phyloP scores from a whole-genome alignment of 2,888 invertebrate genomes.

The Crossocerus cetratus region DNA sequence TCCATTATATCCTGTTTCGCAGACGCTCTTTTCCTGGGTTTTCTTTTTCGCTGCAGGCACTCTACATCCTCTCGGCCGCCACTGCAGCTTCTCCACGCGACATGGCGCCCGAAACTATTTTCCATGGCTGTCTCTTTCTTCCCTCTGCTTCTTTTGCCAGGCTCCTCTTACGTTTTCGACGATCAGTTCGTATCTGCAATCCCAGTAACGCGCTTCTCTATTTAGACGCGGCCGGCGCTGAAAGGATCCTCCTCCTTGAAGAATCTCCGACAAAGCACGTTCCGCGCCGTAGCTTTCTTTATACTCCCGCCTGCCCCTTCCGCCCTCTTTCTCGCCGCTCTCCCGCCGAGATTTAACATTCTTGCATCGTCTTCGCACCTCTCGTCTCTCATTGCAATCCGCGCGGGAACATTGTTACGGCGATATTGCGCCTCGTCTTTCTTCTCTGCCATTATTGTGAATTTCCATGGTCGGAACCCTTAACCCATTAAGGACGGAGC shows the following conservation, averaged over 20 bases:
- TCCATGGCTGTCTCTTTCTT: conserved; percentile 1
- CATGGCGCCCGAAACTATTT: conserved; percentile 20
- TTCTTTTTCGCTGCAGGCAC: background rate
- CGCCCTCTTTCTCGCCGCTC: too few relatives aligned
- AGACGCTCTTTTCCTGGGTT: background rate
- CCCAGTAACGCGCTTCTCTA: background rate
- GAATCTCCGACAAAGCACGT: conserved; percentile 7
- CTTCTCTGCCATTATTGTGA: background rate
- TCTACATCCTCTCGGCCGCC: background rate
- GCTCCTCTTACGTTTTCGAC: conserved; percentile 9
- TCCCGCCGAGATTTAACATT: conserved; percentile 15
- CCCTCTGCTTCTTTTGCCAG: background rate
- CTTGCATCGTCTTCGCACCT: conserved; percentile 3
- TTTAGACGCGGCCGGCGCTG: background rate
- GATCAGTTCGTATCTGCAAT: conserved; percentile 12
- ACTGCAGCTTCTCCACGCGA: conserved; percentile 1
- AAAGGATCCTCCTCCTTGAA: background rate
- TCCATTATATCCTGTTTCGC: too few relatives aligned
- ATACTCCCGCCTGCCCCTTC: background rate
- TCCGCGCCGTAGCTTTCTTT: conserved; percentile 6
- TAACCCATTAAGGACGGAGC: background rate
- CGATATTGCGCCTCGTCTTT: background rate
- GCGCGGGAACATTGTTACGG: background rate
- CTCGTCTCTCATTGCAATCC: too few relatives aligned
- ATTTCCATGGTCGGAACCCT: background rate